A percentile compares a stretch with the other conserved stretches of the same genome.
Evolutionary conservation across 2,797 vertebrate species (phyloP).

Genomic region (Parambassis ranga): DNA sequence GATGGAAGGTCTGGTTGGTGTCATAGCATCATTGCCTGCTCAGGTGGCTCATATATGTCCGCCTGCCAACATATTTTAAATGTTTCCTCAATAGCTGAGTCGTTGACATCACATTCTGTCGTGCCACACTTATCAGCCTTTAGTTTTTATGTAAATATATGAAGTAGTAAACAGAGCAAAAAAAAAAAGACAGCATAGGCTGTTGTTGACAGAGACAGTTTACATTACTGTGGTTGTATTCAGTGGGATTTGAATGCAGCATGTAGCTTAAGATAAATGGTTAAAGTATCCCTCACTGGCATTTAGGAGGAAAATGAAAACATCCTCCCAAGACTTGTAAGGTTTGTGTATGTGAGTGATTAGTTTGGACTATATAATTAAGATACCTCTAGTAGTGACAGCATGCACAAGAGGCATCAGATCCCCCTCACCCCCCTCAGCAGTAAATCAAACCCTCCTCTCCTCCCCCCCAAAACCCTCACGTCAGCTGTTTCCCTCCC

Average conservation of each 20-base stretch:
- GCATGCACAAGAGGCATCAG: slow-evolving; percentile 64
- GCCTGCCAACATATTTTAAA: no score
- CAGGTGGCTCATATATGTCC: no score
- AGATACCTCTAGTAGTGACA: slow-evolving; percentile 78
- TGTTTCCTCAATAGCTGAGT: no score
- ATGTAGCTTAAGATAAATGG: neutral
- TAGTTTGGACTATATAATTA: slow-evolving; percentile 74
- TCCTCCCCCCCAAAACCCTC: slow-evolving; percentile 33
- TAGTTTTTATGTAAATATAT: no score
- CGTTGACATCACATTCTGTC: no score
- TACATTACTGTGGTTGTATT: neutral
- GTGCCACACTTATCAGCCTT: no score
- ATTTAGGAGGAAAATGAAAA: neutral
- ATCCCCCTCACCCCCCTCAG: slow-evolving; percentile 16
- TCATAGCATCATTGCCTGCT: no score
- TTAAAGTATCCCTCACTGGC: neutral
- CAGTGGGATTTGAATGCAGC: neutral
- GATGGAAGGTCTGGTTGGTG: no score
- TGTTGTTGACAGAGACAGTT: neutral
- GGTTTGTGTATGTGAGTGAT: slow-evolving; percentile 13
- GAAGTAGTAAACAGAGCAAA: no score
- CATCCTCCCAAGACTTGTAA: neutral
- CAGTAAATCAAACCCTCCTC: slow-evolving; percentile 65
- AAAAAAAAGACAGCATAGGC: no score
- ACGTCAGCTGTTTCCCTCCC: slow-evolving; percentile 76